phyloP scores from a whole-genome alignment of 2,113 vertebrate species.

The Ptyas mucosa region DNA sequence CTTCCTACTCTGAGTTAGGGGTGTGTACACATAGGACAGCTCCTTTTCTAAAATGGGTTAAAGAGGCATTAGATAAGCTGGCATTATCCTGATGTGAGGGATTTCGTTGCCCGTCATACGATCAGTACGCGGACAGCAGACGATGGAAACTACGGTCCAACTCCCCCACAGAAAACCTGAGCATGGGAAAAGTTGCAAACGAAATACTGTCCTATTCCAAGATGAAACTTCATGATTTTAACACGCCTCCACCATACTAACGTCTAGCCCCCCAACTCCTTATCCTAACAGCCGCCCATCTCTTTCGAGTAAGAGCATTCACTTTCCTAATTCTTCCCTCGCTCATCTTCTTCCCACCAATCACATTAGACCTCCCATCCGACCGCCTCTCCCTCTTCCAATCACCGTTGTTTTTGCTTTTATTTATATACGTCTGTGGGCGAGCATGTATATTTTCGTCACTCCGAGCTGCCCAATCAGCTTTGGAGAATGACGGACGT shows the following conservation, averaged over 20 bases:
- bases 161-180: neutral
- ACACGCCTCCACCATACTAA: too few species aligned
- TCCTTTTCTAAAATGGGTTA: neutral
- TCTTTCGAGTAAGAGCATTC: rapidly evolving
- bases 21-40: neutral
- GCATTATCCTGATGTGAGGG: neutral
- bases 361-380: rapidly evolving
- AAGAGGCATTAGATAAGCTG: neutral
- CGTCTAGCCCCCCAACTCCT: rapidly evolving
- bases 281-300: neutral
- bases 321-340: rapidly evolving
- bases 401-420: constrained; percentile 63
- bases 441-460: neutral
- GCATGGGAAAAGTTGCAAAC: neutral
- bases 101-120: neutral
- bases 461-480: constrained; percentile 67
- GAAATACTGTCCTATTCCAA: neutral
- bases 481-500: constrained; percentile 35
- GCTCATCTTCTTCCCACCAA: rapidly evolving
- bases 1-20: neutral
- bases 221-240: neutral
- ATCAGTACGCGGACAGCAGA: neutral
- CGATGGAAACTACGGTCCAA: neutral
- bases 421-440: neutral
- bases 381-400: constrained; percentile 45